Evolutionary conservation across 2,888 invertebrate genomes (phyloP).

Genomic region (Teleogryllus oceanicus): DNA sequence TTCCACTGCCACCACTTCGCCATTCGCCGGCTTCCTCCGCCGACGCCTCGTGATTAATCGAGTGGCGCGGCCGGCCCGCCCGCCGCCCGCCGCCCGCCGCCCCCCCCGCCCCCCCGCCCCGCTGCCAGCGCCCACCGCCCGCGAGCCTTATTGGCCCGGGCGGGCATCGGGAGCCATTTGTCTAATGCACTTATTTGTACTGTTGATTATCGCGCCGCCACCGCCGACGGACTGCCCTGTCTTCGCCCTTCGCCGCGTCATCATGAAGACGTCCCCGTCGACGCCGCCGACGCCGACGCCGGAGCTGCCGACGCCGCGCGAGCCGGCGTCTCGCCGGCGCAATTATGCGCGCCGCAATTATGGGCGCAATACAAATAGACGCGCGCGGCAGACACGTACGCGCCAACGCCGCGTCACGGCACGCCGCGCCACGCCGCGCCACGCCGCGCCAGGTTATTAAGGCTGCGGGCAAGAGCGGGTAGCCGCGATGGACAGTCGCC

Average conservation of each 20-base stretch:
- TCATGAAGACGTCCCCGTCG: background rate
- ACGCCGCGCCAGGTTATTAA: too few relatives aligned
- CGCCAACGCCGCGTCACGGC: too few relatives aligned
- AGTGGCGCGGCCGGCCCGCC: background rate
- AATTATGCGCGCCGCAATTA: background rate
- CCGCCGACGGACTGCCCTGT: background rate
- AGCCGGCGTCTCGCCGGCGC: background rate
- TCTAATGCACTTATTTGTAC: conserved; percentile 10
- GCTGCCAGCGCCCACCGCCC: too few relatives aligned
- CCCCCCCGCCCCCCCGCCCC: too few relatives aligned
- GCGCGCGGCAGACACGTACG: background rate
- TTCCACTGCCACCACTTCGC: background rate
- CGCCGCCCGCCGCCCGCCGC: background rate
- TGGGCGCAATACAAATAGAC: background rate
- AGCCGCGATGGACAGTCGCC: too few relatives aligned
- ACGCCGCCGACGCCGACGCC: background rate
- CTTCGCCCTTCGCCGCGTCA: background rate
- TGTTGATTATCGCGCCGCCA: background rate
- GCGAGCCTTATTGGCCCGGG: background rate
- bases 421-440: too few relatives aligned
- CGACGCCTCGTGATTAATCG: background rate
- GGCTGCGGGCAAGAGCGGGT: too few relatives aligned
- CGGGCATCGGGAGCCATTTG: background rate
- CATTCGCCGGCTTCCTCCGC: background rate
- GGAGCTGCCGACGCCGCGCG: background rate